A percentile compares a stretch with the other conserved stretches of the same genome.
These are phyloP conservation scores for Drosophila trapezifrons DNA, from an alignment of 1,140 invertebrate species.

Conservation along the genomic window DNA sequence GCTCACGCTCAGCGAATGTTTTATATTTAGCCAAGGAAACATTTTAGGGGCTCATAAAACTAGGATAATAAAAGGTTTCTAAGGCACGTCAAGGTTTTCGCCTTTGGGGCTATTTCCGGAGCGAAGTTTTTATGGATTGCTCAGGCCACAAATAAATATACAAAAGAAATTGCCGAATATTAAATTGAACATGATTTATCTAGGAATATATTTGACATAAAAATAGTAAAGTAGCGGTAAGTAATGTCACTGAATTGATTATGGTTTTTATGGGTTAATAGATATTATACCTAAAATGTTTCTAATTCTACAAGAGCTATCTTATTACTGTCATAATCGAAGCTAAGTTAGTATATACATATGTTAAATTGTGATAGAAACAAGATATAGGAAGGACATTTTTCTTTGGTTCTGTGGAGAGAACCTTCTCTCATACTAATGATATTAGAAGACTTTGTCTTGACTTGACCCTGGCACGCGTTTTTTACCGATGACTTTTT, in stretches of 20 bases:
- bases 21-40: conserved; percentile 29
- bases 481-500: conserved; percentile 29
- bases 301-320: no score
- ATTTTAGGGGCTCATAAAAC: conserved; percentile 42
- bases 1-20: conserved; percentile 16
- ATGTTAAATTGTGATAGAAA: no score
- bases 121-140: conserved; percentile 1
- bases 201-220: not conserved
- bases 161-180: conserved; percentile 5
- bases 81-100: conserved; percentile 26
- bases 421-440: no score
- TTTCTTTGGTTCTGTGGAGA: no score
- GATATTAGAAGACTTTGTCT: conserved; percentile 2
- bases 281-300: not conserved
- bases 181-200: conserved; percentile 2
- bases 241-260: not conserved
- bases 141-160: conserved; percentile 8
- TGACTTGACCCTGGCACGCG: conserved; percentile 47
- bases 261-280: not conserved
- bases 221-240: not conserved
- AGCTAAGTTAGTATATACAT: no score
- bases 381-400: no score
- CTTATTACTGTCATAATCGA: no score
- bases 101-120: conserved; percentile 21
- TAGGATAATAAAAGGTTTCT: conserved; percentile 41